Evolutionary conservation across 64 coral and sea anemone genomes (phyloP).

Genomic region (Platygyra sinensis): DNA sequence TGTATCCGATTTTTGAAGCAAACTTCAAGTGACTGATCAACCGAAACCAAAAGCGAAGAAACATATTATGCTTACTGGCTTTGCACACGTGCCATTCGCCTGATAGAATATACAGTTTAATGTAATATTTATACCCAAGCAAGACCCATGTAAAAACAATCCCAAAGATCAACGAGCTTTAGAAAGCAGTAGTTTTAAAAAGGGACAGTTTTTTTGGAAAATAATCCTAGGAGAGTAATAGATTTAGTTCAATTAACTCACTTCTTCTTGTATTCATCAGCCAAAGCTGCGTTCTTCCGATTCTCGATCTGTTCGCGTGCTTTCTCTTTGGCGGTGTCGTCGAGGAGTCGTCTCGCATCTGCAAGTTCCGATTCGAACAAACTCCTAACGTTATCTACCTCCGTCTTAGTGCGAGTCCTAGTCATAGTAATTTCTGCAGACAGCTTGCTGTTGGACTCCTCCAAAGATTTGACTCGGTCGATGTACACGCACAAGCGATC

Average conservation of each 20-base stretch:
- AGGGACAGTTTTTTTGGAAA: neutral
- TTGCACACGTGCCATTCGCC: neutral
- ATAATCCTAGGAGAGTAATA: neutral
- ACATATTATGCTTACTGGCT: neutral
- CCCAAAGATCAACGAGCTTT: conserved; percentile 4
- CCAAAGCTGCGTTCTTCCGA: conserved; percentile 74
- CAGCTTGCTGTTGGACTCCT: conserved; percentile 83
- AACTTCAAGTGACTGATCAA: neutral
- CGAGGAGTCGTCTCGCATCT: conserved; percentile 86
- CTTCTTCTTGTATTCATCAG: conserved; percentile 81
- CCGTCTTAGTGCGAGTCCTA: conserved; percentile 73
- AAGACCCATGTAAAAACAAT: neutral
- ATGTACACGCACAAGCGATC: conserved; percentile 94
- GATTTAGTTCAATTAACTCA: conserved; percentile 65
- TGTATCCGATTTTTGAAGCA: neutral
- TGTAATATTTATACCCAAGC: neutral
- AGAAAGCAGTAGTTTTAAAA: neutral
- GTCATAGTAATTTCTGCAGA: conserved; percentile 84
- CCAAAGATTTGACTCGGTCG: conserved; percentile 90
- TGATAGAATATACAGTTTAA: neutral
- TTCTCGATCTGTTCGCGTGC: conserved; percentile 91
- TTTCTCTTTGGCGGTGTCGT: conserved; percentile 94
- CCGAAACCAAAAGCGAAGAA: neutral
- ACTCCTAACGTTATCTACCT: conserved; percentile 76
- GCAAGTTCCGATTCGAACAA: conserved; percentile 87